Conservation (phyloP, 2,113 vertebrate species). For the Coturnix japonica region DNA sequence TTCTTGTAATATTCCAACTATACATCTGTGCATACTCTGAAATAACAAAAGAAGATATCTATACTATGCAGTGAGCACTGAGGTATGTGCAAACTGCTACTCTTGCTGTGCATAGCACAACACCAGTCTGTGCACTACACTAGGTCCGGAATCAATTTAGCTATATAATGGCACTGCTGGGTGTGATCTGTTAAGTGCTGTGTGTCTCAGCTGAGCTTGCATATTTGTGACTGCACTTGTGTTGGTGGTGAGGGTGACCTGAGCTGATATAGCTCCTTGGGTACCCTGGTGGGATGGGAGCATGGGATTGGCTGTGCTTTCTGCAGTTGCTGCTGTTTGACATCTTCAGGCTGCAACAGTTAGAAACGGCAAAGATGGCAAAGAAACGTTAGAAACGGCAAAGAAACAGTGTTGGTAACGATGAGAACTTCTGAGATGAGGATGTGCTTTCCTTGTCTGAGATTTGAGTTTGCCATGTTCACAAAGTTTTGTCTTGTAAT, state of each 20-base stretch:
- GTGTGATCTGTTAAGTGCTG: neutral
- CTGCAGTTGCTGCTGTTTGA: neutral
- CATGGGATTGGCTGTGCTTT: accelerated
- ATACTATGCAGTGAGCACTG: neutral
- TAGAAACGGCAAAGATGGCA: neutral
- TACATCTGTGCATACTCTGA: neutral
- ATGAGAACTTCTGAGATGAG: neutral
- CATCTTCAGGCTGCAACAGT: neutral
- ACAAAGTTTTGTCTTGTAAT: neutral
- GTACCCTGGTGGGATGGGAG: neutral
- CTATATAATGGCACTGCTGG: neutral
- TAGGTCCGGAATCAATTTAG: neutral
- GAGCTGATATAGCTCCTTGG: neutral
- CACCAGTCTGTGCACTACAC: neutral
- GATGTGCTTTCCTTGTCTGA: neutral
- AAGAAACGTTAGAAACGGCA: neutral
- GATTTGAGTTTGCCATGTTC: neutral
- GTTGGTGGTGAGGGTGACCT: neutral
- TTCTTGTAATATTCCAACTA: too few species aligned
- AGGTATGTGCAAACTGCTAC: neutral
- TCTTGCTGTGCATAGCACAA: neutral
- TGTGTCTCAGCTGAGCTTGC: neutral
- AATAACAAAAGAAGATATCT: neutral
- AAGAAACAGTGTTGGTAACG: neutral
- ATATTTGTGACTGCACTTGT: neutral